These are phyloP conservation scores for Pogonognathellus flavescens DNA, from an alignment of 1,140 invertebrate genomes.

Conservation along the genomic window DNA sequence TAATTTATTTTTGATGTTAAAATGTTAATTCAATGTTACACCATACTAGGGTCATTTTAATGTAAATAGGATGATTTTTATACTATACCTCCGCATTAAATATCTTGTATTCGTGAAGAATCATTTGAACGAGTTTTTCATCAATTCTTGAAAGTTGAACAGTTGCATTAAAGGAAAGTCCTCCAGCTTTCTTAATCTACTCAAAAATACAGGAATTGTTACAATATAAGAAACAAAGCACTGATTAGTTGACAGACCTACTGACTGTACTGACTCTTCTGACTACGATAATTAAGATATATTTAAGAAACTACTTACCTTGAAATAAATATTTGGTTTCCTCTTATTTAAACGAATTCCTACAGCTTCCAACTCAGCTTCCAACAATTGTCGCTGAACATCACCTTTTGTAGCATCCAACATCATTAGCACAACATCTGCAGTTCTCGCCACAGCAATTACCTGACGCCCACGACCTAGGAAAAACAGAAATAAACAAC, in stretches of 20 bases:
- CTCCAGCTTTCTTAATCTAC: constrained; percentile 94
- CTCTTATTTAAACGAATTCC: constrained; percentile 94
- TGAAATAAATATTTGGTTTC: constrained; percentile 98
- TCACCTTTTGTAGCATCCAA: constrained; percentile 97
- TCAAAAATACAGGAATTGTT: too few relatives aligned
- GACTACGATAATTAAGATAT: not conserved
- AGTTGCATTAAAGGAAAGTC: constrained; percentile 98
- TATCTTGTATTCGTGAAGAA: constrained; percentile 99
- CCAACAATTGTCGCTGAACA: constrained; percentile 89
- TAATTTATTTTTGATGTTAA: too few relatives aligned
- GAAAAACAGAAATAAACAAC: not conserved
- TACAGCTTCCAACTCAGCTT: constrained; percentile 95
- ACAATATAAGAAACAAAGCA: not conserved
- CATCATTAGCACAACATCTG: constrained; percentile 99
- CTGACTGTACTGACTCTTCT: too few relatives aligned
- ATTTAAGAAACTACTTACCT: constrained; percentile 74
- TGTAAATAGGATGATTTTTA: not conserved
- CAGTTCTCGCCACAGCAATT: constrained; percentile 96
- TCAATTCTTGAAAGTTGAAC: constrained; percentile 93
- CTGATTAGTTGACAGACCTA: too few relatives aligned
- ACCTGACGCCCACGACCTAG: constrained; percentile 69
- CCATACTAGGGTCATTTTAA: too few relatives aligned
- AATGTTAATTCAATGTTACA: too few relatives aligned
- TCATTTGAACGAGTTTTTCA: constrained; percentile 98
- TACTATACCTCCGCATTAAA: constrained; percentile 92